phyloP scores from a whole-genome alignment of 2,113 vertebrate species.

The Alligator sinensis region DNA sequence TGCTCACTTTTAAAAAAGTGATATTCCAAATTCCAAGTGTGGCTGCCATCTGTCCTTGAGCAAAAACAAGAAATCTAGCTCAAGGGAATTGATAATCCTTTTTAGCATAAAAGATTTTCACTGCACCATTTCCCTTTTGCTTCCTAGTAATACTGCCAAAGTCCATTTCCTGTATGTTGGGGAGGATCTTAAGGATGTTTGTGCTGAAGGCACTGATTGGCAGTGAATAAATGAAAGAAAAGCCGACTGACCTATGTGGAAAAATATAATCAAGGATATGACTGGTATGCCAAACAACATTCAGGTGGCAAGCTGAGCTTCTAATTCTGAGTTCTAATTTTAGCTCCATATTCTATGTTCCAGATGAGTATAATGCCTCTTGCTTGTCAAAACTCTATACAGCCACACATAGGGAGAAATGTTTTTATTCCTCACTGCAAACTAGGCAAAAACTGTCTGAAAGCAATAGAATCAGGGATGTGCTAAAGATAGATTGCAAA shows the following conservation, averaged over 20 bases:
- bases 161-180: background rate
- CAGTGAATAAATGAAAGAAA: background rate
- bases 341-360: background rate
- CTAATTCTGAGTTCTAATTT: background rate
- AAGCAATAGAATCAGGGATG: background rate
- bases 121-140: background rate
- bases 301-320: background rate
- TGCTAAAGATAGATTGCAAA: background rate
- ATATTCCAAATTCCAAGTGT: background rate
- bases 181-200: background rate
- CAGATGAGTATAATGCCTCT: background rate
- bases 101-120: background rate
- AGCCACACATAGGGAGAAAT: background rate
- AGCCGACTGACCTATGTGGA: background rate
- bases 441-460: background rate
- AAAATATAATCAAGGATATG: background rate
- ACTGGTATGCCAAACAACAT: background rate
- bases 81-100: background rate
- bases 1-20: fast-evolving
- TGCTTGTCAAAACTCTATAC: background rate
- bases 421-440: background rate
- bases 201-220: background rate
- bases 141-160: background rate
- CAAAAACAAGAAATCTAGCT: background rate
- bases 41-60: background rate